Evolutionary conservation across 1,140 invertebrate genomes (phyloP), one percentile per base, ranked within the genome.

Genomic region (Magallana angulata): DNA sequence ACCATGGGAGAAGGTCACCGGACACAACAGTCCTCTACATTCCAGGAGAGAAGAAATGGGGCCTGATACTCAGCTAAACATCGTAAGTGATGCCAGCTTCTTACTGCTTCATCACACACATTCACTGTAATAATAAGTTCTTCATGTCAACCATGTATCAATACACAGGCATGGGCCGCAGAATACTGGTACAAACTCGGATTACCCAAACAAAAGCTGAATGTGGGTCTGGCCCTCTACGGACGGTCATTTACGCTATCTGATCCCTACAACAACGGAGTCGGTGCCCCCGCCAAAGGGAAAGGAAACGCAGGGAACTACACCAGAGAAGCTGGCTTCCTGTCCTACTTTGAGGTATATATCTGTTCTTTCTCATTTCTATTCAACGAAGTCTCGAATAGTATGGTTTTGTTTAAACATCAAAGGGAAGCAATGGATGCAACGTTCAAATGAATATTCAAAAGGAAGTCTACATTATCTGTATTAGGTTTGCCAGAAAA

Each of bases 161-260:
- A 5, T 76, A 11, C 8, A n/a, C 88, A 93, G 92, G 89, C 89
- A 30, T 93, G 90, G 90, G 90, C 88, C 8, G 90, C 91, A 30
- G 85, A 84, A 7, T 92, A 92, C 87, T 93, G 92, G 92, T 82
- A 86, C 18, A n/a, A 64, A 18, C 86, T 90, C 90, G 98, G 99
- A 59, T 97, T 98, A 8, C 98, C 99, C 1, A 98, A 98, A 93
- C 97, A 98, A 90, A 99, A 99, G 94, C 95, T 99, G 68, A 96
- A 99, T 84, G 98, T 99, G 93, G 98, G 98, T 90, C 98, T 99
- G 97, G 97, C 98, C 0, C 62, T 90, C 18, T 93, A 92, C 85
- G 92, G 91, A 3, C 82, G 92, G 11, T 88, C 91, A 16, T 93
- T 93, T 82, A 91, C 90, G 9, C 82, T 93, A 60, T 83, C 85